These are phyloP conservation scores for Syngnathus rostellatus DNA, from an alignment of 2,797 vertebrate genomes.

Conservation along the genomic window DNA sequence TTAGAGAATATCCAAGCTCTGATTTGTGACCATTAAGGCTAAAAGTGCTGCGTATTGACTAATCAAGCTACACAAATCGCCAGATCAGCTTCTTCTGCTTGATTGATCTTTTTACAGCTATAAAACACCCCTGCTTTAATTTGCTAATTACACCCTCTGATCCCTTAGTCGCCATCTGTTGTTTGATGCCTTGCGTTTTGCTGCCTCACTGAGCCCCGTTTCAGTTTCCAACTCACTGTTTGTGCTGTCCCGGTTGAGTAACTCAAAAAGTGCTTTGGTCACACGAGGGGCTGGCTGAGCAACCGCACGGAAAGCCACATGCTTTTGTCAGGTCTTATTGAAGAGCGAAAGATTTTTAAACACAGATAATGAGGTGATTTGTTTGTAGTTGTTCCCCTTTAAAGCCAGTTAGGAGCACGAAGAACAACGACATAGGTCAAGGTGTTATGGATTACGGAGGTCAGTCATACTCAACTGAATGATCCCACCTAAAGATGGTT, in stretches of 20 bases:
- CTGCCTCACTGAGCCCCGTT: neutral
- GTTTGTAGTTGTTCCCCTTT: neutral
- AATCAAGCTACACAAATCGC: neutral
- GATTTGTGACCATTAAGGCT: neutral
- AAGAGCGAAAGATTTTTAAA: neutral
- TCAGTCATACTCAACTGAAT: neutral
- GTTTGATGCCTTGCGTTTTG: conserved; percentile 4
- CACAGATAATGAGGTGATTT: neutral
- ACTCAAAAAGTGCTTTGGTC: neutral
- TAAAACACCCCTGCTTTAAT: neutral
- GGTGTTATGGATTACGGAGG: neutral
- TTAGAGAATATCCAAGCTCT: neutral
- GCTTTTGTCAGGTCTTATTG: neutral
- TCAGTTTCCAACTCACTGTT: neutral
- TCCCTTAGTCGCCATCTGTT: conserved; percentile 12
- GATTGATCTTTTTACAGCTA: conserved; percentile 2
- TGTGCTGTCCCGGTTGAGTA: neutral
- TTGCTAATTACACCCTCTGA: conserved; percentile 10
- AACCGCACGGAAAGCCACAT: neutral
- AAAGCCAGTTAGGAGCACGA: neutral
- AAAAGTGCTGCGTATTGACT: neutral
- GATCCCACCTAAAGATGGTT: neutral
- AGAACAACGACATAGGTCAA: neutral
- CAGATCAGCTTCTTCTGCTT: conserved; percentile 4
- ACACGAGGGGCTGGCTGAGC: neutral